Evolutionary conservation across 2,113 vertebrate species (phyloP), one percentile per base, ranked within the genome.

Genomic region (Dascyllus trimaculatus): DNA sequence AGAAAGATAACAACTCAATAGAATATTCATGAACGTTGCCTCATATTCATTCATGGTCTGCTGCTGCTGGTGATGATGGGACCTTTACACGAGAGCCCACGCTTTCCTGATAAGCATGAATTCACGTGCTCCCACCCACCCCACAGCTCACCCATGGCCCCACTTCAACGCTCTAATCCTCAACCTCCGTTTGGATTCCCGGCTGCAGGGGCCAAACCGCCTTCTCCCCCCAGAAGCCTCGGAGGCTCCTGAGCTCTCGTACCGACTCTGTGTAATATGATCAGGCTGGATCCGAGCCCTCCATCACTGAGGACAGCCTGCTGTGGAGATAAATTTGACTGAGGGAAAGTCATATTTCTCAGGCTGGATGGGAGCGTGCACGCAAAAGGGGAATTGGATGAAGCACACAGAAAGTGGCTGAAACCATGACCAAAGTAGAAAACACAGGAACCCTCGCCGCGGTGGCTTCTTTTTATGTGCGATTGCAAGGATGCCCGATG

Each of bases 11-110:
- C 84, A 46, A 46, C 70, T 21, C 49, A 29, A 75, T 91, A 32
- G 89, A 91, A 92, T 92, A 90, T 92, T 92, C 83, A 90, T 92
- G 88, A 88, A 59, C 58, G 43, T 70, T 43, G 71, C 81, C 68
- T 91, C 81, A 88, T 84, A 84, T 84, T 88, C 86, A 91, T 87
- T 87, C 85, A 77, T 73, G 75, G 59, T 80, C 84, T 66, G 84
- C 66, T 66, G 84, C 66, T 87, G 68, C 83, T 78, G 81, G 49
- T 82, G 84, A 85, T 88, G 87, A 89, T 87, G 80, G 84, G 65
- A 84, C 85, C 83, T 85, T 75, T 80, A 87, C 85, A 87, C 85
- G 4, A 78, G 83, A 85, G 73, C 38, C 78, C 11, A 65, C 48
- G 68, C 72, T 82, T 58, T 29, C 59, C 68, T 71, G 89, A 87